phyloP scores from a whole-genome alignment of 2,113 vertebrate species.

The Lepus americanus region DNA sequence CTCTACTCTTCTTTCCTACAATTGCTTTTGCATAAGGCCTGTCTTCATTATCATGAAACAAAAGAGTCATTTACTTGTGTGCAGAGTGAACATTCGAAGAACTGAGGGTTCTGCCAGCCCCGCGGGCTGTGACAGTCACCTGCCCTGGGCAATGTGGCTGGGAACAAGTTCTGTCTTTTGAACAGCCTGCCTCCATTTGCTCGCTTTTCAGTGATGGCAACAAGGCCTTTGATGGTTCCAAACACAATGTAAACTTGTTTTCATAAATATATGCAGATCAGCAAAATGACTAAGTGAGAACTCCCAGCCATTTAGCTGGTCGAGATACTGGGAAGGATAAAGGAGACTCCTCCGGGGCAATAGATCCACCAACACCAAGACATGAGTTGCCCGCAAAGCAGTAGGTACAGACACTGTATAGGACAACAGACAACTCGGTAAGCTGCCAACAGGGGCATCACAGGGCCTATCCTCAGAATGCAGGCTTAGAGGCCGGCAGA shows the following conservation, averaged over 20 bases:
- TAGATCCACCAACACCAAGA: not conserved
- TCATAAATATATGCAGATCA: not conserved
- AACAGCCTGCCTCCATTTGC: not conserved
- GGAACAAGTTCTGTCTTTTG: slow-evolving; percentile 35
- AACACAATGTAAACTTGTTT: slow-evolving; percentile 61
- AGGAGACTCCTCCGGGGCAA: not conserved
- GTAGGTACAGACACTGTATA: not conserved
- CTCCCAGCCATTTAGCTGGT: not conserved
- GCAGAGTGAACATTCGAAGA: not conserved
- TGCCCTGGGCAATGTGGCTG: not conserved
- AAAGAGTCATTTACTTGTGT: not conserved
- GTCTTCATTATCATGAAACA: not conserved
- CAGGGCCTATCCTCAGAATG: not conserved
- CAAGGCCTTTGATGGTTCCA: slow-evolving; percentile 21
- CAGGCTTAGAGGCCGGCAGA: not conserved
- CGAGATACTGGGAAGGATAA: not conserved
- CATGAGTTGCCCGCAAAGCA: not conserved
- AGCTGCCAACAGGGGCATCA: not conserved
- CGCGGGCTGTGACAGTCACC: not conserved
- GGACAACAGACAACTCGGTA: not conserved
- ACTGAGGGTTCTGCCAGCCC: not conserved
- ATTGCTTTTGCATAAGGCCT: slow-evolving; percentile 14
- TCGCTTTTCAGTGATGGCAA: not conserved
- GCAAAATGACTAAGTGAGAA: not conserved
- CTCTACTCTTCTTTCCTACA: not conserved